Evolutionary conservation across 2,888 invertebrate species (phyloP).

Genomic region (Xylocampa areola): DNA sequence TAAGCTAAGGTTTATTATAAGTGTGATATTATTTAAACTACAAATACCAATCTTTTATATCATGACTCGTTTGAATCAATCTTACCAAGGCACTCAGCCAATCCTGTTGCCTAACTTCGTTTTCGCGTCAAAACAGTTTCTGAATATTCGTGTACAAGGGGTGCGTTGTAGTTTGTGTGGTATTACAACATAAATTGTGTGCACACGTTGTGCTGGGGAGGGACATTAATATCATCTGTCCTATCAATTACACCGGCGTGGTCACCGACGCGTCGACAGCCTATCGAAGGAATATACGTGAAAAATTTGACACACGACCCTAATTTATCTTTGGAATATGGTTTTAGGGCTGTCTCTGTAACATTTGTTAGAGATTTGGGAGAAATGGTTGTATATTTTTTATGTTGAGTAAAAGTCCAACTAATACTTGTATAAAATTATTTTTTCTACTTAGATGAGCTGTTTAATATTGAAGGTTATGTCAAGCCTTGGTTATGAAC

Average conservation of each 20-base stretch:
- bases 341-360: conserved; percentile 60
- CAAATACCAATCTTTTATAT: too few species aligned
- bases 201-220: conserved; percentile 75
- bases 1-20: too few species aligned
- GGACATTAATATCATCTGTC: conserved; percentile 84
- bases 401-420: too few species aligned
- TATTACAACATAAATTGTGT: conserved; percentile 83
- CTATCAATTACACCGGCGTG: conserved; percentile 83
- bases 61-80: not conserved
- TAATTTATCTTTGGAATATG: conserved; percentile 64
- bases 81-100: not conserved
- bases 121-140: conserved; percentile 59
- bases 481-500: not conserved
- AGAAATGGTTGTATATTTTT: too few species aligned
- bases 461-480: conserved; percentile 12
- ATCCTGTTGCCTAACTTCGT: conserved; percentile 24
- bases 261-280: conserved; percentile 75
- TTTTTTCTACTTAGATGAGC: not conserved
- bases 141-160: conserved; percentile 56
- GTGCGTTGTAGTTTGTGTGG: conserved; percentile 61
- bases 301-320: conserved; percentile 77
- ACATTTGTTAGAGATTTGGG: not conserved
- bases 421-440: too few species aligned
- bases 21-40: too few species aligned
- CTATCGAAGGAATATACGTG: conserved; percentile 77